phyloP scores from a whole-genome alignment of 2,113 vertebrate species.

The Lagopus muta region DNA sequence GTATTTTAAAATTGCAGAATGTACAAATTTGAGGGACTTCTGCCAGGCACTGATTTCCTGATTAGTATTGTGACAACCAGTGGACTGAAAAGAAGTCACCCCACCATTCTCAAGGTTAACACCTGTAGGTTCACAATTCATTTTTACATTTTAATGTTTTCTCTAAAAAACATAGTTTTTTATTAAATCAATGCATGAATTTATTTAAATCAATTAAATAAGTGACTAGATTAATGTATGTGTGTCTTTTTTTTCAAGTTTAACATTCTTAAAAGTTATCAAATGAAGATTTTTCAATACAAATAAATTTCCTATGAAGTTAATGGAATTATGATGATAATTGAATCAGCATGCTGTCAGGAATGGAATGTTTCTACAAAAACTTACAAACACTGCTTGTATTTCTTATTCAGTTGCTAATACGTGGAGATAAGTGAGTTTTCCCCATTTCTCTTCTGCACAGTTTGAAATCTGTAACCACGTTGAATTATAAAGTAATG shows the following conservation, averaged over 20 bases:
- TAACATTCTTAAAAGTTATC: background rate
- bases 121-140: slow-evolving; percentile 77
- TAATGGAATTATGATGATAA: background rate
- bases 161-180: background rate
- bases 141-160: background rate
- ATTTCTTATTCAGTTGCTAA: background rate
- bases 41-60: slow-evolving; percentile 80
- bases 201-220: background rate
- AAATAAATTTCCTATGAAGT: background rate
- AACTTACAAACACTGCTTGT: background rate
- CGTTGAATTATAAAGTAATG: background rate
- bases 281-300: background rate
- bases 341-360: background rate
- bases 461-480: background rate
- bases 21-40: slow-evolving; percentile 77
- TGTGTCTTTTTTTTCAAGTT: background rate
- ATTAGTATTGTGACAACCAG: slow-evolving; percentile 79
- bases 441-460: background rate
- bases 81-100: slow-evolving; percentile 77
- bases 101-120: slow-evolving; percentile 67
- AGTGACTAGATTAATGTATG: background rate
- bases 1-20: slow-evolving; percentile 11
- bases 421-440: background rate
- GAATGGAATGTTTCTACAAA: background rate
- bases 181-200: background rate